phyloP scores from a whole-genome alignment of 2,797 vertebrate species.

The Staurois parvus region DNA sequence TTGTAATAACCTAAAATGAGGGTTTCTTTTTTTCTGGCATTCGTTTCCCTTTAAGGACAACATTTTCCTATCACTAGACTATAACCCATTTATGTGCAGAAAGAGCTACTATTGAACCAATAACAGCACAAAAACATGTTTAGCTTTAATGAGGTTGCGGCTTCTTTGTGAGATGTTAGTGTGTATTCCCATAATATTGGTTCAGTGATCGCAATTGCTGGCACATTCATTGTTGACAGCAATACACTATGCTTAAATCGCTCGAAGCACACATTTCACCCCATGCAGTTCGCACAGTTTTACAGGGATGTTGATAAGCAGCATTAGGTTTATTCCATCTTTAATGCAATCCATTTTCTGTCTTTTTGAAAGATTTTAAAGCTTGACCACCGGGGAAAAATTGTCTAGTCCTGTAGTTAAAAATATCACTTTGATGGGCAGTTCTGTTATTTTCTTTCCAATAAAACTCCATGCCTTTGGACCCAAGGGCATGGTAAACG shows the following conservation, averaged over 20 bases:
- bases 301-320: conserved; percentile 32
- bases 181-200: conserved; percentile 15
- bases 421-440: conserved; percentile 62
- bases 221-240: not conserved
- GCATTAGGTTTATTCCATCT: conserved; percentile 20
- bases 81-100: not conserved
- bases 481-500: conserved; percentile 79
- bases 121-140: not conserved
- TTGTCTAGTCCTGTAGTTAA: conserved; percentile 60
- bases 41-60: not conserved
- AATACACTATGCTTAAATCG: not conserved
- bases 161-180: not conserved
- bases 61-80: not conserved
- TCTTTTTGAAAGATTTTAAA: conserved; percentile 43
- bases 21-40: not conserved
- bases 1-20: too few species aligned
- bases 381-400: conserved; percentile 52
- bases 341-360: conserved; percentile 32
- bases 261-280: conserved; percentile 1
- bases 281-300: conserved; percentile 14
- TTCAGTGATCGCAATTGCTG: not conserved
- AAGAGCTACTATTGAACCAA: not conserved
- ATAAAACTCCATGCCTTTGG: conserved; percentile 76
- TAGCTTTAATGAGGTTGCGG: not conserved
- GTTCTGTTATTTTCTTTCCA: conserved; percentile 63